Evolutionary conservation across 2,888 invertebrate species (phyloP).

Genomic region (Tetragonula carbonaria): DNA sequence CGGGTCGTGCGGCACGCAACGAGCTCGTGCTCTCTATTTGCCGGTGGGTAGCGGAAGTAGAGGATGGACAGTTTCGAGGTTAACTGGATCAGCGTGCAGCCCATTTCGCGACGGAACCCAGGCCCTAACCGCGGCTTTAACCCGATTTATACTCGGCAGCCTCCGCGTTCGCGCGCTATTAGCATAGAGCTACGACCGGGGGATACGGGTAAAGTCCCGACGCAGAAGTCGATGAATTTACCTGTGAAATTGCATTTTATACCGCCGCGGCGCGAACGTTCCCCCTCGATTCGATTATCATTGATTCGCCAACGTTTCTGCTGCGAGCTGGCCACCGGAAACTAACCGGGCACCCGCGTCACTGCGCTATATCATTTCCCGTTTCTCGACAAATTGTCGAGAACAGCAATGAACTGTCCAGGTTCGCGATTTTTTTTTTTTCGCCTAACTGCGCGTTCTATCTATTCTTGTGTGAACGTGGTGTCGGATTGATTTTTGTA

Average conservation of each 20-base stretch:
- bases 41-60: slow-evolving; percentile 27
- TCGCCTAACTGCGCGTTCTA: neutral
- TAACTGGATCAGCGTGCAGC: slow-evolving; percentile 57
- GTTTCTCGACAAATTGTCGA: slow-evolving; percentile 43
- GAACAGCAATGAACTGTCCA: slow-evolving; percentile 1
- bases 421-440: slow-evolving; percentile 5
- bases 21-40: slow-evolving; percentile 43
- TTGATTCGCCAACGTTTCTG: slow-evolving; percentile 46
- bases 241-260: slow-evolving; percentile 68
- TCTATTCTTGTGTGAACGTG: neutral
- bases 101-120: slow-evolving; percentile 42
- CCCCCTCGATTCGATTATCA: slow-evolving; percentile 63
- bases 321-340: slow-evolving; percentile 31
- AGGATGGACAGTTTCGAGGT: slow-evolving; percentile 15
- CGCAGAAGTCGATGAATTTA: slow-evolving; percentile 69
- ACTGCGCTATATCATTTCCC: slow-evolving; percentile 34
- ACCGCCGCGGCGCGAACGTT: slow-evolving; percentile 48
- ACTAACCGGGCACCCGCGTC: neutral
- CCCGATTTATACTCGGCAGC: slow-evolving; percentile 65
- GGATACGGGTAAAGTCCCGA: slow-evolving; percentile 65
- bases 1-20: slow-evolving; percentile 5
- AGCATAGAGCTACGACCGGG: slow-evolving; percentile 67
- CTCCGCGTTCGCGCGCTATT: slow-evolving; percentile 65
- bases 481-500: neutral
- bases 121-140: slow-evolving; percentile 67